Conservation (phyloP, 2,113 vertebrate species). For the Serinus canaria region DNA sequence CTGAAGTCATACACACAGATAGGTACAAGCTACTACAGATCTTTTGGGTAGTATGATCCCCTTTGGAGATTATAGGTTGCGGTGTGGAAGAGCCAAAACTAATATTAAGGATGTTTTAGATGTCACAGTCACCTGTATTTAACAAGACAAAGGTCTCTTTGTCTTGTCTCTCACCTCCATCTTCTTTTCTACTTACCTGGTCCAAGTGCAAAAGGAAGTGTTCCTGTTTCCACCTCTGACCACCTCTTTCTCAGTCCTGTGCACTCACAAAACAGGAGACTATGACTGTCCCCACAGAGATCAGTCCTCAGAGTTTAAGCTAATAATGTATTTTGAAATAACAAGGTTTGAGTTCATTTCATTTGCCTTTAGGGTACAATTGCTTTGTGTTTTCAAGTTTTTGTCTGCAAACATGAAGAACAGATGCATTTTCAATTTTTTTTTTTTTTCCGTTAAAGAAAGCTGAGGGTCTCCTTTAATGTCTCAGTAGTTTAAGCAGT, state of each 20-base stretch:
- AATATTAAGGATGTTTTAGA: not conserved
- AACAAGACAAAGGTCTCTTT: not conserved
- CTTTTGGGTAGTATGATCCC: not conserved
- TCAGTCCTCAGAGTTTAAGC: not conserved
- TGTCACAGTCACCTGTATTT: not conserved
- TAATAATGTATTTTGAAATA: not conserved
- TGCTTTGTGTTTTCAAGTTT: not conserved
- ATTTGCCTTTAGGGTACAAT: not conserved
- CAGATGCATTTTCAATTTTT: not conserved
- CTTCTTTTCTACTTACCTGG: not conserved
- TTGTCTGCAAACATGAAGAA: not conserved
- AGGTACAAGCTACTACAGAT: not conserved
- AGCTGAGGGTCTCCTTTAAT: not conserved
- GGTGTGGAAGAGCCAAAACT: not conserved
- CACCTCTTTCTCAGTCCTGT: not conserved
- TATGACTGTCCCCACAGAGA: not conserved
- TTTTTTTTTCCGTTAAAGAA: not conserved
- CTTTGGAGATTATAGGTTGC: not conserved
- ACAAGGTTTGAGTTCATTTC: slow-evolving; percentile 22
- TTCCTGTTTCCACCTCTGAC: not conserved
- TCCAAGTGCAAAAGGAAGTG: not conserved
- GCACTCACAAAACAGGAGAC: not conserved
- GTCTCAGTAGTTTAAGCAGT: not conserved
- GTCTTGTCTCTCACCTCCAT: not conserved
- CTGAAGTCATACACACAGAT: not conserved